Evolutionary conservation across 1,140 invertebrate genomes (phyloP).

Genomic region (Calliphora vicina): DNA sequence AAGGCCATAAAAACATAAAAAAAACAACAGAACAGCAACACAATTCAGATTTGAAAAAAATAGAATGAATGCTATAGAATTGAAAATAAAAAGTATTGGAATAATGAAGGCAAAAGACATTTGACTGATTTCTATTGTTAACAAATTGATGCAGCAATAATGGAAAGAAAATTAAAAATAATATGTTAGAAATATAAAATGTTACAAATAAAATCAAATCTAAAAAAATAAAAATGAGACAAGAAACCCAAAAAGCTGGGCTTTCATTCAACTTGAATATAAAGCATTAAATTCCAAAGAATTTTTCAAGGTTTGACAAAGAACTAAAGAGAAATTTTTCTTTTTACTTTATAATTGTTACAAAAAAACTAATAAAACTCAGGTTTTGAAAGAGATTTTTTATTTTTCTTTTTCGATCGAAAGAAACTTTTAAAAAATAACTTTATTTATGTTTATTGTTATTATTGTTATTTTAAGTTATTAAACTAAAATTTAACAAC

Average conservation of each 20-base stretch:
- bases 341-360: too few species aligned
- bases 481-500: too few species aligned
- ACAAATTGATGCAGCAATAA: background rate
- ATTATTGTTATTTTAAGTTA: too few species aligned
- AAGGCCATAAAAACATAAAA: background rate
- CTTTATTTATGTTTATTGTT: too few species aligned
- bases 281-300: too few species aligned
- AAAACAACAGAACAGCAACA: too few species aligned
- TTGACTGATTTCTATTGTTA: slow-evolving; percentile 1
- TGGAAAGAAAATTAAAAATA: background rate
- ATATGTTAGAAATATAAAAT: background rate
- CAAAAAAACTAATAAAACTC: too few species aligned
- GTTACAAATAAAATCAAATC: background rate
- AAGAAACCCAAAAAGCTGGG: background rate
- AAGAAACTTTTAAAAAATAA: too few species aligned
- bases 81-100: background rate
- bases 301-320: too few species aligned
- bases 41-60: background rate
- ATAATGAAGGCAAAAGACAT: background rate
- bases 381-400: too few species aligned
- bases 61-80: background rate
- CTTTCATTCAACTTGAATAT: background rate
- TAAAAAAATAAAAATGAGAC: background rate
- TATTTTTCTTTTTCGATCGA: too few species aligned
- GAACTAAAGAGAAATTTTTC: too few species aligned